Conservation (phyloP, 2,113 vertebrate species). For the Lophochroa leadbeateri region DNA sequence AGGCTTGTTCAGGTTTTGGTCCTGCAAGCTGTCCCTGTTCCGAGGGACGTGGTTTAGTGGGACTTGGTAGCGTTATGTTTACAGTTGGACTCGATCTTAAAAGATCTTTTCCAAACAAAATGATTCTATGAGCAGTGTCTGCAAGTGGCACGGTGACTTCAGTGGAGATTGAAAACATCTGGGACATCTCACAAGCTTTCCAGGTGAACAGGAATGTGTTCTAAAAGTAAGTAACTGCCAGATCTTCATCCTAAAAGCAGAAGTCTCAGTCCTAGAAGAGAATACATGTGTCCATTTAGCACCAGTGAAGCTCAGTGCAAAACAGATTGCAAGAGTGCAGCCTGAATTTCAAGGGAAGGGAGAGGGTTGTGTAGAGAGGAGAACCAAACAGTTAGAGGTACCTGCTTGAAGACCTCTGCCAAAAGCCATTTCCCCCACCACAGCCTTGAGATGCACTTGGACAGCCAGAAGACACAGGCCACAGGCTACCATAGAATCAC, state of each 20-base stretch:
- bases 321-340: not conserved
- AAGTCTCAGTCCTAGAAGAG: not conserved
- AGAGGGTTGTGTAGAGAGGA: not conserved
- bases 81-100: not conserved
- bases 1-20: not conserved
- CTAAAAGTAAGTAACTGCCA: not conserved
- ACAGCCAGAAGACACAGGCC: not conserved
- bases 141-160: not conserved
- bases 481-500: not conserved
- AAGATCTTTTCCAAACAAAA: not conserved
- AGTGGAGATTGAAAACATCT: not conserved
- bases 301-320: not conserved
- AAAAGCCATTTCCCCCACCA: not conserved
- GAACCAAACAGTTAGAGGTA: not conserved
- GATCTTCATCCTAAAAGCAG: not conserved
- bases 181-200: not conserved
- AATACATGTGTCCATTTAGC: fast-evolving
- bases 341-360: not conserved
- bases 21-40: not conserved
- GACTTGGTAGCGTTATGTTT: not conserved
- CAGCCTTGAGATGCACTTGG: fast-evolving
- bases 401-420: not conserved
- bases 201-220: not conserved
- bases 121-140: not conserved
- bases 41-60: not conserved